phyloP scores from a whole-genome alignment of 2,888 invertebrate species.

The Colletes collaris region DNA sequence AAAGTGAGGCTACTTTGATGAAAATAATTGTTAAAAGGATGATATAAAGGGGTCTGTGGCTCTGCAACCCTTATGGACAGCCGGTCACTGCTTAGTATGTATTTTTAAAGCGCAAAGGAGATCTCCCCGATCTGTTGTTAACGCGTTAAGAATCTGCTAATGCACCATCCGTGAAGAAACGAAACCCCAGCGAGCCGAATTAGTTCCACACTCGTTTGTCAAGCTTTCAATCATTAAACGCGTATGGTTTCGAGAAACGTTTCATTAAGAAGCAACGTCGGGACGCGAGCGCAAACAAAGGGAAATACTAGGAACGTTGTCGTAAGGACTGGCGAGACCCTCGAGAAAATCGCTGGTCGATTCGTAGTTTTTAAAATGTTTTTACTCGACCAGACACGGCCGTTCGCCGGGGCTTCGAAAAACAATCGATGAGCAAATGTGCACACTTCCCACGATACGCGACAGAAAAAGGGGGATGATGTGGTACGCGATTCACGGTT shows the following conservation, averaged over 20 bases:
- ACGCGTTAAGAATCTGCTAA: background rate
- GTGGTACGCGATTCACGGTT: slow-evolving; percentile 46
- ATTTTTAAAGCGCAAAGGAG: too few species aligned
- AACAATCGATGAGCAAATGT: slow-evolving; percentile 43
- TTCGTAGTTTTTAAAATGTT: slow-evolving; percentile 69
- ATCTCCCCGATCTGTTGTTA: too few species aligned
- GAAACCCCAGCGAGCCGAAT: background rate
- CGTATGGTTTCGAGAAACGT: background rate
- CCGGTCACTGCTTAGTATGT: too few species aligned
- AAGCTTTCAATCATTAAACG: background rate
- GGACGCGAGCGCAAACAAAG: background rate
- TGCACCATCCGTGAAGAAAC: too few species aligned
- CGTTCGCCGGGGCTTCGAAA: slow-evolving; percentile 15
- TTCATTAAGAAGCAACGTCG: background rate
- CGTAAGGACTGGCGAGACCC: slow-evolving; percentile 46
- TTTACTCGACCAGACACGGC: slow-evolving; percentile 25
- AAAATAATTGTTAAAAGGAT: too few species aligned
- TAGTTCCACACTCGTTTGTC: background rate
- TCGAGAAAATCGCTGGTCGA: slow-evolving; percentile 31
- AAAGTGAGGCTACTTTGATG: too few species aligned
- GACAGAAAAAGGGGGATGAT: slow-evolving; percentile 46
- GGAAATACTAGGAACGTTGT: slow-evolving; percentile 8
- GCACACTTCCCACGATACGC: slow-evolving; percentile 67
- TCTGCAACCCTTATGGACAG: too few species aligned
- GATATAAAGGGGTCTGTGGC: too few species aligned